These are phyloP conservation scores for Drosophila kambysellisi DNA, from an alignment of 2,888 invertebrate genomes.

Conservation along the genomic window DNA sequence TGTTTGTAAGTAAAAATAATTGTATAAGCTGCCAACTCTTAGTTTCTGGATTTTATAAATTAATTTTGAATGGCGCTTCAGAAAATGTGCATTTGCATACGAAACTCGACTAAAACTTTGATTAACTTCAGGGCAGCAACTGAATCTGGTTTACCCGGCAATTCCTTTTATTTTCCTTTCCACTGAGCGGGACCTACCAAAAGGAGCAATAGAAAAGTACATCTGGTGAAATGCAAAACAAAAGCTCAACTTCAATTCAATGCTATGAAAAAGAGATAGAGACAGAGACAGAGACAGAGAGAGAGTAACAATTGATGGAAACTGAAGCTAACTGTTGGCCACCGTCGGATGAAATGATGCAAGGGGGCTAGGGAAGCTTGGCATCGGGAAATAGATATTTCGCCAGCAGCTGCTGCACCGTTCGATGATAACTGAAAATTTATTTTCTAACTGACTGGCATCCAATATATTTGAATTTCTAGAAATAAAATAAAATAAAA, in stretches of 20 bases:
- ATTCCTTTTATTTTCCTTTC: neutral
- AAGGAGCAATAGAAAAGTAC: conserved; percentile 36
- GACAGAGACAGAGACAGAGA: neutral
- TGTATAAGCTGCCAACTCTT: conserved; percentile 3
- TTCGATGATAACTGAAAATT: conserved; percentile 71
- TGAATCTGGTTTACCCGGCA: conserved; percentile 25
- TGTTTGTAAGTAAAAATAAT: conserved; percentile 10
- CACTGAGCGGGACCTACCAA: conserved; percentile 8
- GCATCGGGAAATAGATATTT: conserved; percentile 33
- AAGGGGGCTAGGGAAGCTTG: neutral
- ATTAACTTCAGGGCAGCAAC: conserved; percentile 43
- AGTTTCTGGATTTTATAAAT: conserved; percentile 34
- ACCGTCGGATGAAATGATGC: neutral
- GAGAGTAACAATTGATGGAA: conserved; percentile 45
- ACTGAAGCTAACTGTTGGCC: conserved; percentile 26
- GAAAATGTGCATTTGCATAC: conserved; percentile 30
- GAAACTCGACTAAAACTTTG: conserved; percentile 44
- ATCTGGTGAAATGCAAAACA: conserved; percentile 56
- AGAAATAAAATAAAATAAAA: conserved; percentile 6
- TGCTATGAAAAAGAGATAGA: conserved; percentile 8
- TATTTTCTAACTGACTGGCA: conserved; percentile 79
- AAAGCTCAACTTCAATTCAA: conserved; percentile 48
- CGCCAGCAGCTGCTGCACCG: conserved; percentile 61
- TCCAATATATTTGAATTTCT: conserved; percentile 66
- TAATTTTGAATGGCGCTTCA: conserved; percentile 19